A percentile compares a stretch with the other conserved stretches of the same genome.
phyloP scores from a whole-genome alignment of 2,797 vertebrate species.

The Rhabdophis nuchalis region DNA sequence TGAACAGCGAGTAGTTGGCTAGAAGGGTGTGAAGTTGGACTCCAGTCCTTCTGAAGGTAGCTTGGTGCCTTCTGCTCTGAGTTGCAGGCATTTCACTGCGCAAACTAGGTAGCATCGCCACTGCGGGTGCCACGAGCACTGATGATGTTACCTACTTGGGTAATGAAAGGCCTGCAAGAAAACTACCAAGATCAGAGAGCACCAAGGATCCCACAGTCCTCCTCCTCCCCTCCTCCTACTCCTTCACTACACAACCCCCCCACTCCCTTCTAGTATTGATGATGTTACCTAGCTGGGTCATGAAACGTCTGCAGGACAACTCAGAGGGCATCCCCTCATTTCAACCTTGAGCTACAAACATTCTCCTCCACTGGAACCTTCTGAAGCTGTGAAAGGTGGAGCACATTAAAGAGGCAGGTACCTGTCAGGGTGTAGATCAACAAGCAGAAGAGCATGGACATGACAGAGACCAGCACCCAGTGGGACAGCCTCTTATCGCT shows the following conservation, averaged over 20 bases:
- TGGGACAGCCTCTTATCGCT: constrained; percentile 80
- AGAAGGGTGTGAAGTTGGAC: background rate
- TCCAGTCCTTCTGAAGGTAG: background rate
- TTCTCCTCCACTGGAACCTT: background rate
- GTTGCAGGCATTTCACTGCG: background rate
- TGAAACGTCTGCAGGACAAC: background rate
- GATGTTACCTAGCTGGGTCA: background rate
- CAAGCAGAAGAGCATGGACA: constrained; percentile 89
- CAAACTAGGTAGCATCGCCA: background rate
- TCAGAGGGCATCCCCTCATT: background rate
- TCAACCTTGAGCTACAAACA: background rate
- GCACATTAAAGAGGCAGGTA: constrained; percentile 46
- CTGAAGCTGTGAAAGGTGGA: background rate
- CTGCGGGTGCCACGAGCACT: background rate
- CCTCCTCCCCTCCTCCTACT: background rate
- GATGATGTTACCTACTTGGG: background rate
- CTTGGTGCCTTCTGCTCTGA: background rate
- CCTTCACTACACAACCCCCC: no score
- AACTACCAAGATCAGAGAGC: background rate
- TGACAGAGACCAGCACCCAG: constrained; percentile 82
- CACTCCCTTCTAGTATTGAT: background rate
- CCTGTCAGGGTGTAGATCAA: constrained; percentile 92
- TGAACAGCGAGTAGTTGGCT: background rate
- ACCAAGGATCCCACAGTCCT: no score
- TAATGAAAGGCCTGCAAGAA: background rate